Evolutionary conservation across 2,113 vertebrate species (phyloP).

Genomic region (Oryzias woworae): DNA sequence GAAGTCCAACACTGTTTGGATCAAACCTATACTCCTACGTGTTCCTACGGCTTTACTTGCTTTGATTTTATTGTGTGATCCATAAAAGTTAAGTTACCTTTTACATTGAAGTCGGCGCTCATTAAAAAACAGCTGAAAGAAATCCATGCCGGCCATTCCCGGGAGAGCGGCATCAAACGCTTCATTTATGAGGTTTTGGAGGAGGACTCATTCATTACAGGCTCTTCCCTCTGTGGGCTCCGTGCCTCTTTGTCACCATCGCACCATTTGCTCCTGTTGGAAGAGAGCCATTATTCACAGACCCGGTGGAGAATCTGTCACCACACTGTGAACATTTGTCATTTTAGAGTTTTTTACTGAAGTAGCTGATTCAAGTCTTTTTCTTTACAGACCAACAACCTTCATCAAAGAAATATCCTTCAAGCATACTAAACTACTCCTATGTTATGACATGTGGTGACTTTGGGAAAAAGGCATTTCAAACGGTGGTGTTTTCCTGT

Average conservation of each 20-base stretch:
- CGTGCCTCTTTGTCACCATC: conserved; percentile 8
- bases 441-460: no score
- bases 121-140: neutral
- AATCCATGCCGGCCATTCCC: neutral
- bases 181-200: neutral
- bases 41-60: no score
- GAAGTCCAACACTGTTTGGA: no score
- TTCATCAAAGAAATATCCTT: conserved; percentile 6
- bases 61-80: no score
- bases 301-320: neutral
- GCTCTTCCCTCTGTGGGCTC: conserved; percentile 2
- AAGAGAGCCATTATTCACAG: neutral
- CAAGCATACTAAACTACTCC: neutral
- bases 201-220: conserved; percentile 7
- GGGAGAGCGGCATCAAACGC: neutral
- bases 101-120: no score
- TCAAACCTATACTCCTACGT: no score
- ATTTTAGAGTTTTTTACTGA: conserved; percentile 3
- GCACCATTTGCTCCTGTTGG: conserved; percentile 9
- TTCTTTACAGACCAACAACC: neutral
- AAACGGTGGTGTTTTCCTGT: conserved; percentile 9
- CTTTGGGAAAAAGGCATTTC: no score
- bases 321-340: conserved; percentile 18
- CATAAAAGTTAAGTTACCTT: no score
- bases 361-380: neutral